phyloP scores from a whole-genome alignment of 2,888 invertebrate species.

The Tinea trinotella region DNA sequence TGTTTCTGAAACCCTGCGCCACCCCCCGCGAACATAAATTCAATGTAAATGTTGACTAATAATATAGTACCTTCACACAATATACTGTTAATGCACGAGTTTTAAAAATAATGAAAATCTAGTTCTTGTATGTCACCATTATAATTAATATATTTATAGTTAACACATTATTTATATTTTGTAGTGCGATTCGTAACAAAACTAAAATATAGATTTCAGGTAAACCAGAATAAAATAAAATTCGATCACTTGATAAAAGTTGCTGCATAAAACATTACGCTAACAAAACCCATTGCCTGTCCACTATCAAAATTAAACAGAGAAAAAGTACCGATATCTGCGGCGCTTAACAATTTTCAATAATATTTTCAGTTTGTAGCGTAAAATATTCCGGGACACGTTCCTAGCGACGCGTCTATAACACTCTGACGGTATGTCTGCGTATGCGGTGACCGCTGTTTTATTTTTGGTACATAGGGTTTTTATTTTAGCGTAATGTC shows the following conservation, averaged over 20 bases:
- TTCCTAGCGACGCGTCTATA: conserved; percentile 26
- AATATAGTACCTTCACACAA: background rate
- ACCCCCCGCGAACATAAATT: conserved; percentile 57
- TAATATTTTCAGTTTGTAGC: conserved; percentile 36
- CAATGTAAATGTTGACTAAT: conserved; percentile 20
- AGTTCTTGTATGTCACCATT: no score
- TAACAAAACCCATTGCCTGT: conserved; percentile 15
- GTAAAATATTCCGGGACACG: conserved; percentile 33
- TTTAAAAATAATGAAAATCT: no score
- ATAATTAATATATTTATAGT: no score
- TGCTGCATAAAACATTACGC: no score
- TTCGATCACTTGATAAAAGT: no score
- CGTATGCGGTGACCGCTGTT: conserved; percentile 32
- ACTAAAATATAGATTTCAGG: no score
- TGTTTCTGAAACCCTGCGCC: conserved; percentile 61
- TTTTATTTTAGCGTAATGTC: conserved; percentile 40
- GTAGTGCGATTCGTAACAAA: no score
- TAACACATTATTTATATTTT: no score
- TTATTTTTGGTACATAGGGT: conserved; percentile 39
- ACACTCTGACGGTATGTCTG: conserved; percentile 30
- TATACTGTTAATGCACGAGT: background rate
- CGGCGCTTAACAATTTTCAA: conserved; percentile 26
- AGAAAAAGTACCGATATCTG: conserved; percentile 24
- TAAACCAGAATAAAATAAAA: no score
- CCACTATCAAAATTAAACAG: background rate